Conservation (phyloP, 2,888 invertebrate species). For the Ariolimax columbianus region DNA sequence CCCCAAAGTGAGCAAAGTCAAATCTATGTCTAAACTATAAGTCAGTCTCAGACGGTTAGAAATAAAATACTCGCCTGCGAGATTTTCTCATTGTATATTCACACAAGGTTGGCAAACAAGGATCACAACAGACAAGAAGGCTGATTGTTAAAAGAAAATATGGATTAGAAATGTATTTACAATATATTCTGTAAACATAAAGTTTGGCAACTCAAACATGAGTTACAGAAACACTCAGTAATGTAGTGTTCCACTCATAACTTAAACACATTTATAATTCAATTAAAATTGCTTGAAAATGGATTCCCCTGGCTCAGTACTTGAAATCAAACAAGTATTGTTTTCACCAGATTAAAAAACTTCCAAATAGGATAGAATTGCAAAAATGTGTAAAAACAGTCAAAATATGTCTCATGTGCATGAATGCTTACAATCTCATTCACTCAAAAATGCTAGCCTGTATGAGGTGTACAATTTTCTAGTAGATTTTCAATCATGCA, state of each 20-base stretch:
- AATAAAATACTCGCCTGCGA: conserved; percentile 19
- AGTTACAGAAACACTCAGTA: background rate
- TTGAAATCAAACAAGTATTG: background rate
- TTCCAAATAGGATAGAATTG: background rate
- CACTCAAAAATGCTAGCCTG: too few species aligned
- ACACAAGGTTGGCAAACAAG: conserved; percentile 11
- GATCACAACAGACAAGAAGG: background rate
- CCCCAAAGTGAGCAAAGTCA: background rate
- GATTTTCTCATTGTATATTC: conserved; percentile 22
- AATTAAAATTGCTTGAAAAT: background rate
- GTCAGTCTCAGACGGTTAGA: too few species aligned
- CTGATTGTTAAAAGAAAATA: background rate
- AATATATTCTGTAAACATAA: background rate
- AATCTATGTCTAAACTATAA: conserved; percentile 12
- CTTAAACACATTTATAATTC: background rate
- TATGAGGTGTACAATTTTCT: too few species aligned
- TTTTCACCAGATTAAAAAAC: background rate
- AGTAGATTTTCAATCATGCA: too few species aligned
- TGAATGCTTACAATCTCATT: too few species aligned
- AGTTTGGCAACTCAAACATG: background rate
- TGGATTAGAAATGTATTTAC: conserved; percentile 15
- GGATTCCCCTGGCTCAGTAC: background rate
- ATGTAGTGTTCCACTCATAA: background rate
- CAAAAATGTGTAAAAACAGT: too few species aligned
- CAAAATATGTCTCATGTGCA: too few species aligned